Base-by-base conservation (phyloP, 2,888 invertebrate species). In the Acronicta leporina region DNA sequence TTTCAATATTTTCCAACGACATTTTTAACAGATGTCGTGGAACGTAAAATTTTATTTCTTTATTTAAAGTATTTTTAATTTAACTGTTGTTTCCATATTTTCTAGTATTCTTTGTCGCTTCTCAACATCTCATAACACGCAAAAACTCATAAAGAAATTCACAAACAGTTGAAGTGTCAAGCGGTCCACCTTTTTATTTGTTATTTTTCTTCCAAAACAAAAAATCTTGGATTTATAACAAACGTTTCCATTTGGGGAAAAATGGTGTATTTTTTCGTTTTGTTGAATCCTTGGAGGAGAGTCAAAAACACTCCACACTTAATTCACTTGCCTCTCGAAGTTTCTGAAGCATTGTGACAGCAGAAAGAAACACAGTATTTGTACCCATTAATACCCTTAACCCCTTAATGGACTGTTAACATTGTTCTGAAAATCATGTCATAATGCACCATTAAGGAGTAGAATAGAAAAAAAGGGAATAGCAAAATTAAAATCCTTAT, bases 211-310 rank as follows among this genome's bases (percentile, higher is more conserved):
- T 55, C 51, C 41, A 25, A 73, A 71, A 63, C 63, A 33, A 77
- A 63, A 64, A 77, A 75, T 66, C 58, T 66, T 61, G 45, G 51
- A 73, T 67, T 73, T 75, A 74, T 73, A 63, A 66, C 64, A n/a
- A 77, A 56, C 48, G 66, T 70, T 75, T 66, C 74, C 54, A 64
- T 66, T 73, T 64, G 44, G 47, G 49, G 49, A 14, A 69, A 73
- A 60, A 67, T 64, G 30, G 64, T 63, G 62, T 77, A 62, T 77
- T 75, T 20, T 58, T 55, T 42, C 57, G 35, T 59, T 41, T 66
- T 70, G 70, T 70, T 77, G 55, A 73, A 64, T 64, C 58, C 63
- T 61, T 41, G 41, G 54, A 54, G 47, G 46, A 41, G 38, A 67
- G 69, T 47, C 49, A 40, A 38, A 59, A 45, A 47, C 25, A 43